Conservation (phyloP, 2,888 invertebrate species). For the Volucella bombylans region DNA sequence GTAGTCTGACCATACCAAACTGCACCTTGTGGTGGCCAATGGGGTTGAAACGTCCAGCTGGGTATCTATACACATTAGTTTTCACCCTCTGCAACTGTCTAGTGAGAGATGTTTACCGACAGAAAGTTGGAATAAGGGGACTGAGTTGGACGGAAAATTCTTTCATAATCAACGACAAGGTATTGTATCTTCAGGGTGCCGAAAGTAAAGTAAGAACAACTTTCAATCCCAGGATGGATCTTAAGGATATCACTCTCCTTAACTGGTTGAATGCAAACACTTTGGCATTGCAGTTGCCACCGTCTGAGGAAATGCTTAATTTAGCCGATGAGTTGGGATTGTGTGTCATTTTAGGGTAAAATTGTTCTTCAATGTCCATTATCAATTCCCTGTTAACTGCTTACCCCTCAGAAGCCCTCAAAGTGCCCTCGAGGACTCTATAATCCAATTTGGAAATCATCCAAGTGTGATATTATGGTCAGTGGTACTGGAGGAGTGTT, state of each 20-base stretch:
- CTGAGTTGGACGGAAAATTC: constrained; percentile 48
- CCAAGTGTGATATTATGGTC: constrained; percentile 63
- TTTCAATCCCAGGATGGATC: constrained; percentile 13
- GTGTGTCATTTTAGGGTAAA: constrained; percentile 46
- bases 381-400: no score
- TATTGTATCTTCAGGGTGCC: constrained; percentile 35
- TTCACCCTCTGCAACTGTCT: constrained; percentile 45
- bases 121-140: constrained; percentile 44
- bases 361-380: no score
- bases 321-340: constrained; percentile 54
- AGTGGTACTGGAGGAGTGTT: constrained; percentile 7
- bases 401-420: constrained; percentile 38
- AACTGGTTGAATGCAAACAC: constrained; percentile 55
- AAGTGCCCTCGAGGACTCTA: constrained; percentile 18
- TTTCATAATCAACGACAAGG: constrained; percentile 39
- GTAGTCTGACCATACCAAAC: constrained; percentile 28
- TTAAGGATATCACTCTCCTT: constrained; percentile 41
- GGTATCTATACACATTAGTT: constrained; percentile 52
- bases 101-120: constrained; percentile 46
- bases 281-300: constrained; percentile 14
- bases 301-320: constrained; percentile 44
- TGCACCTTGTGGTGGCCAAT: constrained; percentile 57
- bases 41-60: constrained; percentile 21
- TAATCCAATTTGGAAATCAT: constrained; percentile 40
- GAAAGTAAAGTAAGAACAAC: constrained; percentile 19